Conservation (phyloP, 2,888 invertebrate species). For the Choreutis nemorana region DNA sequence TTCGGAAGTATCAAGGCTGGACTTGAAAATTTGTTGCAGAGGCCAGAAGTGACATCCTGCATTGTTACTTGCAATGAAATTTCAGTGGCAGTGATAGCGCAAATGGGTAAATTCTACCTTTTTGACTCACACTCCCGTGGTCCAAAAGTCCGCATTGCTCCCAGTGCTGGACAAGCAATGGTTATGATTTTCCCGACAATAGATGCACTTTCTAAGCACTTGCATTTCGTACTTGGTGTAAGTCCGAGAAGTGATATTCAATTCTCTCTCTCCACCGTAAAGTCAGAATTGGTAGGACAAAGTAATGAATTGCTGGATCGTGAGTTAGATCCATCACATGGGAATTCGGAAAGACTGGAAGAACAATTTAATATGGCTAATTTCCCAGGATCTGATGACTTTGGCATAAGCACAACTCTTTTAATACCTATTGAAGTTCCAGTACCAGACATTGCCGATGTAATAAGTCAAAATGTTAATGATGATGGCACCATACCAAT, state of each 20-base stretch:
- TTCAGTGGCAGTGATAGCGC: not conserved
- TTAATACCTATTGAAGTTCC: not conserved
- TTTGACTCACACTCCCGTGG: slow-evolving; percentile 3
- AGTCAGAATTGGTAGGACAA: no score
- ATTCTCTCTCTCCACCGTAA: slow-evolving; percentile 2
- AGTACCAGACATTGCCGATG: not conserved
- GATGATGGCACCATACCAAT: not conserved
- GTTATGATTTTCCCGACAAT: no score
- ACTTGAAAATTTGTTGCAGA: not conserved
- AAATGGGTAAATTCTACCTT: not conserved
- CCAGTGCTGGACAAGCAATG: not conserved
- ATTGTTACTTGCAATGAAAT: not conserved
- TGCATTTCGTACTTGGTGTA: not conserved
- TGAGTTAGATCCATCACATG: not conserved
- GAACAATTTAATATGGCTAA: no score
- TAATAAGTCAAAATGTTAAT: not conserved
- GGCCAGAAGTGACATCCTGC: not conserved
- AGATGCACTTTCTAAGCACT: not conserved
- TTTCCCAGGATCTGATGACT: not conserved
- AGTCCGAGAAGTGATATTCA: not conserved
- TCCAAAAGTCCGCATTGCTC: not conserved
- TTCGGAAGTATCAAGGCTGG: not conserved
- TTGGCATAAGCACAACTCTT: not conserved
- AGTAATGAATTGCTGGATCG: no score
- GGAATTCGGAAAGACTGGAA: not conserved